A percentile compares a stretch with the other conserved stretches of the same genome.
phyloP scores from a whole-genome alignment of 2,888 invertebrate species.

The Autographa gamma region DNA sequence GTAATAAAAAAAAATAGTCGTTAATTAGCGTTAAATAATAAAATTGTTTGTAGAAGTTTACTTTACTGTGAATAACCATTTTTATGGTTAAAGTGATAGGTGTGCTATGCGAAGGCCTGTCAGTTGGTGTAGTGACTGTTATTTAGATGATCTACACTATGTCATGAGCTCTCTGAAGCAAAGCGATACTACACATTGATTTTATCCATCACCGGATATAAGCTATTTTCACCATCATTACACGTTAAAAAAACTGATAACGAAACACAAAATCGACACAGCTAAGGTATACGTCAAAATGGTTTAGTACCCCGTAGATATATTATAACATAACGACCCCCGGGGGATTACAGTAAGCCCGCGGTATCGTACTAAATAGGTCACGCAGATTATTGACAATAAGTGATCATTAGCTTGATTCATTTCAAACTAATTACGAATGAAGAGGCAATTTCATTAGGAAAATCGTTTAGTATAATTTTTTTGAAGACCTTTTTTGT shows the following conservation, averaged over 20 bases:
- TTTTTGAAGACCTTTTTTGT: not conserved
- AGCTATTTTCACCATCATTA: too few species aligned
- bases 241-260: not conserved
- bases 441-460: not conserved
- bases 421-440: conserved; percentile 30
- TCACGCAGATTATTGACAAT: conserved; percentile 41
- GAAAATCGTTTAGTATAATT: not conserved
- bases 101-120: too few species aligned
- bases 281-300: not conserved
- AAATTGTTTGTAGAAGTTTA: too few species aligned
- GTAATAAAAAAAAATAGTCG: too few species aligned
- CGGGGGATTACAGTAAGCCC: conserved; percentile 31
- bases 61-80: too few species aligned
- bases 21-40: too few species aligned
- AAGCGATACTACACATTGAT: too few species aligned
- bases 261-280: not conserved
- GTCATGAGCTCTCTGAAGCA: too few species aligned
- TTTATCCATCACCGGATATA: too few species aligned
- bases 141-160: too few species aligned
- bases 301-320: not conserved
- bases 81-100: too few species aligned
- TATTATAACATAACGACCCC: conserved; percentile 19
- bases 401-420: conserved; percentile 44
- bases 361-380: conserved; percentile 19
- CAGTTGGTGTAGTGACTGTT: too few species aligned